Evolutionary conservation across 2,888 invertebrate genomes (phyloP), one percentile per base, ranked within the genome.

Genomic region (Ormyrus pomaceus): DNA sequence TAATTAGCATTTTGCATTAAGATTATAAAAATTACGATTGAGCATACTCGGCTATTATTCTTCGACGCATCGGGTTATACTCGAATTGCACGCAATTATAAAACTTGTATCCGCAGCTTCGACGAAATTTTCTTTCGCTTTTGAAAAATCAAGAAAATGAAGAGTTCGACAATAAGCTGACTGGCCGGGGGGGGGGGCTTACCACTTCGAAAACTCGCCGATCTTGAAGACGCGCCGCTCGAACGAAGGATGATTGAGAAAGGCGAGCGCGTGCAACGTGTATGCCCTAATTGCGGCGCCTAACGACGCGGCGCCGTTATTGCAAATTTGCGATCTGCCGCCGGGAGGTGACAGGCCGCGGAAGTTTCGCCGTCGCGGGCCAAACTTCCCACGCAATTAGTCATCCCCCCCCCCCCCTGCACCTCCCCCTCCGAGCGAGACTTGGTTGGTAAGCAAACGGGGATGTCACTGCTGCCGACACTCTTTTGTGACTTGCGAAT

Each of bases 311-410:
- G 0, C 62, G 45, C 58, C 34, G 68, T 64, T 77, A 62, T 73
- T 77, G 80, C 68, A 76, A 77, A 73, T 80, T 80, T 59, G 68
- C 64, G 46, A 73, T 34, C 2, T 69, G 48, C 48, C 61, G 13
- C 48, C 61, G 13, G 51, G 34, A 34, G 34, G 68, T 19, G 71
- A 59, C 53, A 50, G 46, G n/a, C 53, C 53, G 51, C 11, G 53
- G 66, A 76, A 51, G 66, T 69, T 68, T 10, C 34, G 51, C 11
- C 45, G 6, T 50, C 59, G 48, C 65, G 58, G 5, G 50, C 11
- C 69, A 48, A 79, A 79, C 62, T 79, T 73, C 45, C 53, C 19
- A 9, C 71, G 70, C 76, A 76, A 80, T 80, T 80, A 75, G 13
- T 74, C 65, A 68, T 56, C 72, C 68, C 45, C 11, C 8, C 45